A percentile compares a stretch with the other conserved stretches of the same genome.
phyloP scores from a whole-genome alignment of 2,113 vertebrate species.

The Athene noctua region DNA sequence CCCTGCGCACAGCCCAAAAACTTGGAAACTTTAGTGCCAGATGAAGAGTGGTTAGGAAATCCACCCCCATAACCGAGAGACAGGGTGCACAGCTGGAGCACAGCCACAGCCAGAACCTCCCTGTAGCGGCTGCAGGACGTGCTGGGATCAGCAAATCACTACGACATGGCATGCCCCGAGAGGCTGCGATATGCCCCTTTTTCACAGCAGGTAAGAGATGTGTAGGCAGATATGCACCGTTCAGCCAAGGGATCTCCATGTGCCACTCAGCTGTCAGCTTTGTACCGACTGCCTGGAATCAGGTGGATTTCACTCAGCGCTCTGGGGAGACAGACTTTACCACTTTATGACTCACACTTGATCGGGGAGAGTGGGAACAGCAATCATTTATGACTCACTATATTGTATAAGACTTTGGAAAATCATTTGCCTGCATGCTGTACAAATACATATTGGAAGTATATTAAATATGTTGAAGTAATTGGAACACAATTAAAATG shows the following conservation, averaged over 20 bases:
- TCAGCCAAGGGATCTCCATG: background rate
- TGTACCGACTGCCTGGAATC: background rate
- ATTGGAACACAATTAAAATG: slow-evolving; percentile 68
- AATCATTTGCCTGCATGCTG: slow-evolving; percentile 49
- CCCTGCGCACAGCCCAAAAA: background rate
- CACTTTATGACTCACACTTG: slow-evolving; percentile 27
- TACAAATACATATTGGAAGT: slow-evolving; percentile 60
- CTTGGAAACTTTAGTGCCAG: background rate
- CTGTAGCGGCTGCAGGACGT: accelerated
- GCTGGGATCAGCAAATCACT: background rate
- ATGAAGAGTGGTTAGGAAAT: background rate
- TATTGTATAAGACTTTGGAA: slow-evolving; percentile 61
- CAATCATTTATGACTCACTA: slow-evolving; percentile 63
- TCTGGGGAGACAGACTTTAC: slow-evolving; percentile 28
- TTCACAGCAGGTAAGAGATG: background rate
- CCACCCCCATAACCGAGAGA: background rate
- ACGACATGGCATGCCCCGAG: accelerated
- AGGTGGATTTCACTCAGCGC: background rate
- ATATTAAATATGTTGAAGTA: slow-evolving; percentile 65
- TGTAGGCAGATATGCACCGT: accelerated
- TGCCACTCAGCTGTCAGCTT: background rate
- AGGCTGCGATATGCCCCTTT: background rate
- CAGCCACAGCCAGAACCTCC: background rate
- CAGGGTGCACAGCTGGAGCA: background rate
- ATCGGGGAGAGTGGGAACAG: background rate